Conservation (phyloP, 2,113 vertebrate species). For the Cebidichthys violaceus region DNA sequence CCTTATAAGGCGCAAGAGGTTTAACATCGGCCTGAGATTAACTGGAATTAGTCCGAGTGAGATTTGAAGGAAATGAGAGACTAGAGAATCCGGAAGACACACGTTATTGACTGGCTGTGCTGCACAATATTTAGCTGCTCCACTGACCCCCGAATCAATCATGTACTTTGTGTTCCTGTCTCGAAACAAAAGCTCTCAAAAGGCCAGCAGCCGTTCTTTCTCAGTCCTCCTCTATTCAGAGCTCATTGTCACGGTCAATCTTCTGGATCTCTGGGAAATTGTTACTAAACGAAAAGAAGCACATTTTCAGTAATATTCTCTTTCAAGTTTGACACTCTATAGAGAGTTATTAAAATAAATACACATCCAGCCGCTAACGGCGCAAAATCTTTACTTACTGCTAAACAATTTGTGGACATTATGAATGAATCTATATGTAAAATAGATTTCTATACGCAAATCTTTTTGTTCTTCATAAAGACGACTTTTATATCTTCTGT, state of each 20-base stretch:
- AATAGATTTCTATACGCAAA: neutral
- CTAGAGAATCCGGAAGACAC: neutral
- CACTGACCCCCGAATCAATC: slow-evolving; percentile 13
- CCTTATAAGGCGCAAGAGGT: neutral
- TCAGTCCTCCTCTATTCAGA: neutral
- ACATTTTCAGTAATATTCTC: neutral
- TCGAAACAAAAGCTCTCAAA: neutral
- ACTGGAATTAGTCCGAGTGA: slow-evolving; percentile 12
- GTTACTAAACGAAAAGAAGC: neutral
- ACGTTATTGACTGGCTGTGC: neutral
- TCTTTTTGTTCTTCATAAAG: neutral
- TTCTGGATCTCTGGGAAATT: neutral
- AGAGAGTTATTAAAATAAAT: neutral
- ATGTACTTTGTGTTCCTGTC: neutral
- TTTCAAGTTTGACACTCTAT: neutral
- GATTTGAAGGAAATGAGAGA: slow-evolving; percentile 16
- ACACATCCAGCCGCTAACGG: neutral
- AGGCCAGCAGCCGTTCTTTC: neutral
- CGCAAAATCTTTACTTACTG: neutral
- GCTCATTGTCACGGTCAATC: neutral
- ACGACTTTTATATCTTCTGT: neutral
- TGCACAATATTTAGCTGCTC: neutral
- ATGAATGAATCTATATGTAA: neutral
- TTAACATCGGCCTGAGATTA: neutral
- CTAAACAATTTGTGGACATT: neutral